A percentile compares a stretch with the other conserved stretches of the same genome.
phyloP scores from a whole-genome alignment of 2,113 vertebrate genomes.

The Colaptes auratus region DNA sequence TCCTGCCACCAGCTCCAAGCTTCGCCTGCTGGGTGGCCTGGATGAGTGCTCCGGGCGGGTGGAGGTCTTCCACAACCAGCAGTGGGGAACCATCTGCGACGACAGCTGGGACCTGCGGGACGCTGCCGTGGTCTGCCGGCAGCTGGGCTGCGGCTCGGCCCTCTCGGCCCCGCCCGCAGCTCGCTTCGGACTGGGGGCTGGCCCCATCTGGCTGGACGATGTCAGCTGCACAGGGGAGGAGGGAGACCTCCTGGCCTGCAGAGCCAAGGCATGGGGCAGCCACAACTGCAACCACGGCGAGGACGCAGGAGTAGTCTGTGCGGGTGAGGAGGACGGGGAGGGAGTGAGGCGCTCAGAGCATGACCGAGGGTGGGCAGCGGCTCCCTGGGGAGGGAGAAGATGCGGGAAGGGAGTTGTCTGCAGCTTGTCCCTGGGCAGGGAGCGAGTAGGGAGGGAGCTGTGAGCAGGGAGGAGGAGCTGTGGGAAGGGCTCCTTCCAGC shows the following conservation, averaged over 20 bases:
- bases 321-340: background rate
- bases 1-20: background rate
- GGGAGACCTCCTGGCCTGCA: background rate
- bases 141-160: background rate
- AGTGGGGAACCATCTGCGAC: constrained; percentile 70
- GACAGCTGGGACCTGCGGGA: background rate
- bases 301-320: background rate
- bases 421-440: too few relatives aligned
- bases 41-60: constrained; percentile 61
- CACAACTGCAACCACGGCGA: background rate
- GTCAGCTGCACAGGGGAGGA: constrained; percentile 4
- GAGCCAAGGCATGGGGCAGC: background rate
- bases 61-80: constrained; percentile 60
- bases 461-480: too few relatives aligned
- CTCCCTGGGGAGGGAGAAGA: too few relatives aligned
- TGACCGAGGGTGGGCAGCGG: too few relatives aligned
- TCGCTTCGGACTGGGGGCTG: fast-evolving
- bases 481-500: too few relatives aligned
- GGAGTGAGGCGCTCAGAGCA: background rate
- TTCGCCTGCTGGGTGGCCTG: constrained; percentile 43
- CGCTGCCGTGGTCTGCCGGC: background rate
- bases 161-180: background rate
- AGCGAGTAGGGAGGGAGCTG: too few relatives aligned
- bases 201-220: background rate
- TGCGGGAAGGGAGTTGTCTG: too few relatives aligned